Conservation (phyloP, 2,888 invertebrate species). For the Andrena haemorrhoa region DNA sequence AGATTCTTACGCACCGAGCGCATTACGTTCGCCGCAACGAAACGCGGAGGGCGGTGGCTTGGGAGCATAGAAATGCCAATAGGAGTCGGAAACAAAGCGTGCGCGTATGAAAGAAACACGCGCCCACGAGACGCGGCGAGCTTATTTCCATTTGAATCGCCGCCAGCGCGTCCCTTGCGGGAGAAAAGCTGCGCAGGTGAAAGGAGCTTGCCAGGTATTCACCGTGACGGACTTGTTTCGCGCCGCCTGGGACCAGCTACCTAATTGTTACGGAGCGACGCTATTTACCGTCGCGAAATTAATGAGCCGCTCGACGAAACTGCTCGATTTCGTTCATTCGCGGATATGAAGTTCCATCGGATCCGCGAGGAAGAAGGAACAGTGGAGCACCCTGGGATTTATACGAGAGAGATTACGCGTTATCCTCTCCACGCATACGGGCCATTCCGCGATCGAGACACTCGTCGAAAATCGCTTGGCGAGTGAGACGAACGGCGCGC, state of each 20-base stretch:
- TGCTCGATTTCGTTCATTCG: constrained; percentile 50
- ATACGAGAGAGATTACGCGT: constrained; percentile 12
- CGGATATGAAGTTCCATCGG: constrained; percentile 61
- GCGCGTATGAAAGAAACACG: not conserved
- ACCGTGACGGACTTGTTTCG: constrained; percentile 1
- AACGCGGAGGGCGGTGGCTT: too few relatives aligned
- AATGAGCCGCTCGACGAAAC: constrained; percentile 49
- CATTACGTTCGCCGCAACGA: too few relatives aligned
- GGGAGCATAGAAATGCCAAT: not conserved
- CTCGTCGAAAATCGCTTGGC: not conserved
- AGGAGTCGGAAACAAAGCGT: not conserved
- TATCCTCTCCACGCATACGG: constrained; percentile 33
- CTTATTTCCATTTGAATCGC: not conserved
- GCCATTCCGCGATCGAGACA: not conserved
- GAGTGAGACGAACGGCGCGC: constrained; percentile 13
- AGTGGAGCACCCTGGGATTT: constrained; percentile 36
- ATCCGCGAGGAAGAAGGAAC: constrained; percentile 42
- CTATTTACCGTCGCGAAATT: constrained; percentile 51
- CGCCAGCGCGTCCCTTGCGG: not conserved
- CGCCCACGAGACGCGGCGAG: not conserved
- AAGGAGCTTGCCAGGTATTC: not conserved
- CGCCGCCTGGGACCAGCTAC: constrained; percentile 19
- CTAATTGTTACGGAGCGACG: constrained; percentile 9
- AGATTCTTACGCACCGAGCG: not conserved
- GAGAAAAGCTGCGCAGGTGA: not conserved